Base-by-base conservation (phyloP, 2,113 vertebrate genomes). In the Oreotrochilus melanogaster region DNA sequence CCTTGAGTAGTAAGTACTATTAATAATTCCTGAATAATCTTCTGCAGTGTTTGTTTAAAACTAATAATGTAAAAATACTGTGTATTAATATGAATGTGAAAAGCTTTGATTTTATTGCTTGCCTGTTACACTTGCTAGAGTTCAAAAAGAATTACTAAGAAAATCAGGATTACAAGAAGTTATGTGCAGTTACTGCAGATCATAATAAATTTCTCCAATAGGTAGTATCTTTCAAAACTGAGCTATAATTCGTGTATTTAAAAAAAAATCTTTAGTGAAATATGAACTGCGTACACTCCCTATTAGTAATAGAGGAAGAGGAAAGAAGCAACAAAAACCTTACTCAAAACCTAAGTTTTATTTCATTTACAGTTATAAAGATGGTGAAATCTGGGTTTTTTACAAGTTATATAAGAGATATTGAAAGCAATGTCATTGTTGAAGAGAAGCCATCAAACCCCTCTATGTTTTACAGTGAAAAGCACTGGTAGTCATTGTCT, bases 1-100 rank as follows among this genome's bases (percentile, higher is more conserved):
- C 58, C 97, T 99, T 58, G 99, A 99, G 97, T 99, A 99, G 99
- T 99, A 98, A 98, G 98, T 99, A 96, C 43, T 65, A 21, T 8
- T 57, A 78, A 42, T 42, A 71, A 57, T 61, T 92, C 19, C 57
- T 71, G 23, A 84, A 12, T 88, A 86, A 65, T 8, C 10, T 56
- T 69, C 21, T 78, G 17, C 7, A 54, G 25, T 43, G 53, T 71
- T 79, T 88, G 28, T 37, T 70, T 50, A 25, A 74, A 78, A 65
- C 7, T 13, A 60, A 28, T 23, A 51, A 54, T 11, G 30, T 86
- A 31, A 78, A 89, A 80, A 47, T 74, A 47, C 13, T 28, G 9
- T 70, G 25, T 53, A 21, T 89, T n/a, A 19, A 1, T 47, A 51
- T 57, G 45, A 89, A 35, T 50, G 47, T 39, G 39, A 39, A 39